A percentile compares a stretch with the other conserved stretches of the same genome.
Conservation (phyloP, 2,113 vertebrate genomes). For the Paramisgurnus dabryanus region DNA sequence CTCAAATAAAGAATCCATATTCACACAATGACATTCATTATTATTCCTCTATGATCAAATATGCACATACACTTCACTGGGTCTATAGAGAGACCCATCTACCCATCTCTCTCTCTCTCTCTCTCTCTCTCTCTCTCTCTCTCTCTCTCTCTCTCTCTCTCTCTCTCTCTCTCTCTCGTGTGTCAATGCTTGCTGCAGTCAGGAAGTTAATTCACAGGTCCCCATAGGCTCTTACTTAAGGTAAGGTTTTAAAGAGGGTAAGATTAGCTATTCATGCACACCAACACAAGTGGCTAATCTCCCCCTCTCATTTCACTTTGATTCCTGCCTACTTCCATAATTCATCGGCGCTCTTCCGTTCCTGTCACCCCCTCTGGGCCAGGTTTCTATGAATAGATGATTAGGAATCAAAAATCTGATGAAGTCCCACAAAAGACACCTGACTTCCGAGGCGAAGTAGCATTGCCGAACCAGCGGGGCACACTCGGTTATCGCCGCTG, state of each 20-base stretch:
- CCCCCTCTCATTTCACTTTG: slow-evolving; percentile 28
- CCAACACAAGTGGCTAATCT: slow-evolving; percentile 48
- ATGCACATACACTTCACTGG: slow-evolving; percentile 30
- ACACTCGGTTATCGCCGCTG: too few species aligned
- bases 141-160: too few species aligned
- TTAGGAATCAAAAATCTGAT: slow-evolving; percentile 49
- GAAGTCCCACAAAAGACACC: slow-evolving; percentile 35
- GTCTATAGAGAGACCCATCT: slow-evolving; percentile 17
- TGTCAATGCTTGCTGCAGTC: slow-evolving; percentile 20
- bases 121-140: background rate
- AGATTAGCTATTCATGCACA: slow-evolving; percentile 57
- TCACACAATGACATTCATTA: slow-evolving; percentile 34
- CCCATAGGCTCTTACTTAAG: slow-evolving; percentile 45
- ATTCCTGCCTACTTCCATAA: slow-evolving; percentile 58
- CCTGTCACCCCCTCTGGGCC: slow-evolving; percentile 44
- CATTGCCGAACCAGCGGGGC: background rate
- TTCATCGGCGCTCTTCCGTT: slow-evolving; percentile 62
- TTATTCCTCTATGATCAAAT: slow-evolving; percentile 42
- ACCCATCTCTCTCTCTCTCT: slow-evolving; percentile 10
- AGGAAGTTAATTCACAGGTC: slow-evolving; percentile 33
- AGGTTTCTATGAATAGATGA: slow-evolving; percentile 63
- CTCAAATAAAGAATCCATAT: background rate
- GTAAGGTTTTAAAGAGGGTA: slow-evolving; percentile 44
- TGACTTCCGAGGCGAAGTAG: background rate
- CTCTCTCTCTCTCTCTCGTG: background rate